These are phyloP conservation scores for Coreius guichenoti DNA, from an alignment of 2,797 vertebrate species.

Conservation along the genomic window DNA sequence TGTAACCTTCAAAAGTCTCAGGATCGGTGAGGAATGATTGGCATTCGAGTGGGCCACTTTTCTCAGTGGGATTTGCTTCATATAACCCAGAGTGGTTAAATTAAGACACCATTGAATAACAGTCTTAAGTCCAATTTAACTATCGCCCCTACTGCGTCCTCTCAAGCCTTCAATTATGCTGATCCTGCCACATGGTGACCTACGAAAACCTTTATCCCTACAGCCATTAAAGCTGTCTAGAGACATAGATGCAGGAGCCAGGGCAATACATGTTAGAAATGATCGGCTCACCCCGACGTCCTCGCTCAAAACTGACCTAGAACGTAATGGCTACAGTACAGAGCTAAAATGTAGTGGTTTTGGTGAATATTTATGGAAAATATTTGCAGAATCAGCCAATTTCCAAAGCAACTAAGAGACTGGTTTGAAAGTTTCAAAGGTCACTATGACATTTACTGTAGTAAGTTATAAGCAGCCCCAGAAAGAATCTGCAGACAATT, in stretches of 20 bases:
- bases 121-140: constrained; percentile 64
- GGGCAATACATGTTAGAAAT: constrained; percentile 21
- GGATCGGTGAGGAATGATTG: constrained; percentile 57
- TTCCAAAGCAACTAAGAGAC: not conserved
- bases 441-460: constrained; percentile 5
- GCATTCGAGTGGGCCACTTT: constrained; percentile 57
- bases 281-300: not conserved
- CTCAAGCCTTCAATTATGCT: constrained; percentile 57
- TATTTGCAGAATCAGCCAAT: constrained; percentile 10
- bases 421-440: not conserved
- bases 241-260: constrained; percentile 27
- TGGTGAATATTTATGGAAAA: constrained; percentile 14
- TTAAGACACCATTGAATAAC: constrained; percentile 67
- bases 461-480: not conserved
- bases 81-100: constrained; percentile 65
- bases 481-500: not conserved
- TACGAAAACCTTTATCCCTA: constrained; percentile 54
- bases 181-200: constrained; percentile 49
- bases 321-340: not conserved
- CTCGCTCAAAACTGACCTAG: constrained; percentile 6
- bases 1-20: constrained; percentile 64
- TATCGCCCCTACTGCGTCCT: constrained; percentile 56
- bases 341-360: constrained; percentile 4
- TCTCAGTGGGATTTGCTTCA: constrained; percentile 59
- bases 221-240: constrained; percentile 51